phyloP scores from a whole-genome alignment of 2,888 invertebrate genomes.

The Chrysotoxum bicinctum region DNA sequence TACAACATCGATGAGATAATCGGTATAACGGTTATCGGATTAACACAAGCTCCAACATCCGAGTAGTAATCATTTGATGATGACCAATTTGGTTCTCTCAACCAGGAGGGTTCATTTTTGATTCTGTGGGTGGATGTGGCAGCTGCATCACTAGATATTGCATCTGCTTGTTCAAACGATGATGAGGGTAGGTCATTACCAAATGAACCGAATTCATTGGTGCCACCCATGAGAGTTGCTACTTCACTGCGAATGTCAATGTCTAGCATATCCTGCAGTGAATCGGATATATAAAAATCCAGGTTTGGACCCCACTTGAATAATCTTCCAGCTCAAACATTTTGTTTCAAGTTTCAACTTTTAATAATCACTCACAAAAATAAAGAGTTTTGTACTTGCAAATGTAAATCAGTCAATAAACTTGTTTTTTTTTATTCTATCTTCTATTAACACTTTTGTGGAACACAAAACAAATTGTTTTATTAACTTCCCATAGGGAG shows the following conservation, averaged over 20 bases:
- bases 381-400: no score
- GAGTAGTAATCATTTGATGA: constrained; percentile 85
- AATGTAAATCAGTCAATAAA: no score
- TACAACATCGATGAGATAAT: constrained; percentile 83
- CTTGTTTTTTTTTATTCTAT: no score
- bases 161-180: constrained; percentile 81
- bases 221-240: constrained; percentile 89
- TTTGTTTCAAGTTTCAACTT: no score
- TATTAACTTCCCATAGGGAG: no score
- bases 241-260: constrained; percentile 94
- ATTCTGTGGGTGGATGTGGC: constrained; percentile 68
- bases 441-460: no score
- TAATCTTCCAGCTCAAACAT: no score
- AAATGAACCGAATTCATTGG: constrained; percentile 85
- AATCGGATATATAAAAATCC: constrained; percentile 86
- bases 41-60: constrained; percentile 88
- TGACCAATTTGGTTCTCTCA: constrained; percentile 78
- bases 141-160: constrained; percentile 76
- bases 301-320: constrained; percentile 84
- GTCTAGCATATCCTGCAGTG: constrained; percentile 94
- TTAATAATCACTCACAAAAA: no score
- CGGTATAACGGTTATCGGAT: constrained; percentile 95
- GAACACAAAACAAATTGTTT: no score
- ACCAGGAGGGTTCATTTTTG: constrained; percentile 75
- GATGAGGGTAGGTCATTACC: constrained; percentile 81